Percentiles rank a stretch among this genome's conserved stretches.
These are phyloP conservation scores for Toxostoma redivivum DNA, from an alignment of 2,113 vertebrate species.

Conservation along the genomic window DNA sequence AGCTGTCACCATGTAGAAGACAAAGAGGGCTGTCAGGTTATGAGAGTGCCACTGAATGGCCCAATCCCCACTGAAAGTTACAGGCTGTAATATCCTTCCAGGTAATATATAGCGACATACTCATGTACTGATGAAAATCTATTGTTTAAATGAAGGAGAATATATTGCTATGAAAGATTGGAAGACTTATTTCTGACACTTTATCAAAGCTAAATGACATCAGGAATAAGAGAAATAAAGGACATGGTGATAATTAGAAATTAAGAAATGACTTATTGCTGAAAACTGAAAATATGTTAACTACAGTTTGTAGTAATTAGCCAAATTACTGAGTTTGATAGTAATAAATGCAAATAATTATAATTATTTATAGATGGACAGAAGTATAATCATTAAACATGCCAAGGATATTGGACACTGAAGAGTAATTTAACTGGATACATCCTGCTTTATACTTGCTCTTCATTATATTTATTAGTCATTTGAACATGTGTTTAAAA, in stretches of 20 bases:
- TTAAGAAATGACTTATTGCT: constrained; percentile 1
- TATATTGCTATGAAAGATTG: not conserved
- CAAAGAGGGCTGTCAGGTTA: not conserved
- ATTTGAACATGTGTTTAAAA: not conserved
- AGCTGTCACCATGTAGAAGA: not conserved
- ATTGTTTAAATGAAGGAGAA: not conserved
- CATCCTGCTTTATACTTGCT: not conserved
- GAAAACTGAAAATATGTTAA: constrained; percentile 39
- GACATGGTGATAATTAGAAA: constrained; percentile 10
- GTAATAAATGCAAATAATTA: constrained; percentile 63
- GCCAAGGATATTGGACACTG: not conserved
- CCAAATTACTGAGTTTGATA: constrained; percentile 46
- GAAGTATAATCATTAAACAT: constrained; percentile 42
- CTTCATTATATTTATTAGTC: constrained; percentile 13
- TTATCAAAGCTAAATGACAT: not conserved
- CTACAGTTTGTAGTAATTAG: constrained; percentile 50
- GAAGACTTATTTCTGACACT: not conserved
- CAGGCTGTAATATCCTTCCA: not conserved
- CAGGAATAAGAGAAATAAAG: not conserved
- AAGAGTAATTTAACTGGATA: constrained; percentile 9
- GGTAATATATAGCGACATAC: not conserved
- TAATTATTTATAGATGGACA: constrained; percentile 63
- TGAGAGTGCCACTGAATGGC: not conserved
- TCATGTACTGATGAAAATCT: not conserved
- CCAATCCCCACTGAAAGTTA: not conserved